Conservation (phyloP, 2,797 vertebrate genomes). For the Luscinia megarhynchos region DNA sequence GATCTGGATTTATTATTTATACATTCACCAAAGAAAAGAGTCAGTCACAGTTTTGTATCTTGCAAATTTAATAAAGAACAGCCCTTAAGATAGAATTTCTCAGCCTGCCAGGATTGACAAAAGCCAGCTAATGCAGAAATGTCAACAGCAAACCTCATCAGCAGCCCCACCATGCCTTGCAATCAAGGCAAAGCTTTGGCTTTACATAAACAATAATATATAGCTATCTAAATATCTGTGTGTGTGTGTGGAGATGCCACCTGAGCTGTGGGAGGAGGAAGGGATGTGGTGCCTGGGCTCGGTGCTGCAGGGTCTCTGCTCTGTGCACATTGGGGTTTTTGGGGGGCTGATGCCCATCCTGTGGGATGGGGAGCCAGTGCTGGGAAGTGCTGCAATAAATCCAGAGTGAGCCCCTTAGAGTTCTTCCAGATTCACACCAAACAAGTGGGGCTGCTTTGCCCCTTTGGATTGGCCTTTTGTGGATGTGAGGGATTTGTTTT, state of each 20-base stretch:
- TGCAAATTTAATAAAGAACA: slow-evolving; percentile 84
- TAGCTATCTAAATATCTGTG: slow-evolving; percentile 36
- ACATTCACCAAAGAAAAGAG: slow-evolving; percentile 78
- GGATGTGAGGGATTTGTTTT: neutral
- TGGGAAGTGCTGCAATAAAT: neutral
- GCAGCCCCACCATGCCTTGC: slow-evolving; percentile 69
- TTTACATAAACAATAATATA: slow-evolving; percentile 71
- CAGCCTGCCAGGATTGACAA: slow-evolving; percentile 80
- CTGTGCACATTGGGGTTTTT: neutral
- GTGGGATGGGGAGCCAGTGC: accelerated
- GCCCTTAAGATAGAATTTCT: slow-evolving; percentile 83
- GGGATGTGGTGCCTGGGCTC: accelerated
- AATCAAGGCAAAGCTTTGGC: slow-evolving; percentile 64
- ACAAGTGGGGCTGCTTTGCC: neutral
- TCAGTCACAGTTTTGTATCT: slow-evolving; percentile 83
- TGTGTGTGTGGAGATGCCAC: neutral
- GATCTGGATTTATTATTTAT: slow-evolving; percentile 75
- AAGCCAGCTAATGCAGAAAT: slow-evolving; percentile 81
- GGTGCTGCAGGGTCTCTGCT: neutral
- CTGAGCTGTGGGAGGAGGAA: neutral
- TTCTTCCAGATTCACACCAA: neutral
- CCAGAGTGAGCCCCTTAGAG: accelerated
- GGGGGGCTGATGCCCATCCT: neutral
- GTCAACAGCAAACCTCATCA: slow-evolving; percentile 79
- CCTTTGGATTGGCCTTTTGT: accelerated